Base-by-base conservation (phyloP, 2,113 vertebrate genomes). In the Oryzias celebensis region DNA sequence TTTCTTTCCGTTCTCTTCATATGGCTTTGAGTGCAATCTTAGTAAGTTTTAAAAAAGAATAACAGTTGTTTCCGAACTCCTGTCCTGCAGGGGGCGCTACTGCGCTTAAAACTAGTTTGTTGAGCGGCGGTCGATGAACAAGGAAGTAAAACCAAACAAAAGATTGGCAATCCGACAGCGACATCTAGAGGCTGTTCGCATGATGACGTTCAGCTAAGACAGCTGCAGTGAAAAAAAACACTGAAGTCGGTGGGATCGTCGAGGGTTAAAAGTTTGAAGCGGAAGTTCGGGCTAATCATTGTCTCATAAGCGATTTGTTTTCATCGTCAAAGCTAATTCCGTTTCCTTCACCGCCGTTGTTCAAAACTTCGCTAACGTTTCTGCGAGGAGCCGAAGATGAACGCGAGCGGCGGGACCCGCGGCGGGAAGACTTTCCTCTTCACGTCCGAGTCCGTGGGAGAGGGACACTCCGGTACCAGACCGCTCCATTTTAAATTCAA, bases 401-500 rank as follows among this genome's bases (percentile, higher is more conserved):
- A 89, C 63, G 45, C 75, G 0, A 51, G 78, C 22, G 64, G 78
- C 23, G 66, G 80, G 60, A 28, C 67, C 46, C 36, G 63, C 24
- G 52, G 61, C 12, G 78, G 88, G 64, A 92, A 84, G 68, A 92
- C 87, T 1, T 92, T 92, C 73, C 85, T 92, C 3, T 92, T 92
- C 68, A 92, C 91, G 0, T 92, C 91, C 8, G 91, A 92, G 62
- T 92, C 91, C 2, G 91, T 92, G 0, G 88, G 90, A 68, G 84
- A 91, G 44, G 91, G 91, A 74, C 91, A 92, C 73, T 80, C 91
- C 4, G 91, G 91, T 92, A 79, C 71, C 23, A 42, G 45, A n/a
- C 18, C 7, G 47, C 8, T 36, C 36, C 0, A 6, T 28, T 26
- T 7, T 8, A 36, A 36, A 12, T 36, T 36, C 10, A 36, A 36